Conservation (phyloP, 1,140 invertebrate genomes). For the Drosophila jambulina region DNA sequence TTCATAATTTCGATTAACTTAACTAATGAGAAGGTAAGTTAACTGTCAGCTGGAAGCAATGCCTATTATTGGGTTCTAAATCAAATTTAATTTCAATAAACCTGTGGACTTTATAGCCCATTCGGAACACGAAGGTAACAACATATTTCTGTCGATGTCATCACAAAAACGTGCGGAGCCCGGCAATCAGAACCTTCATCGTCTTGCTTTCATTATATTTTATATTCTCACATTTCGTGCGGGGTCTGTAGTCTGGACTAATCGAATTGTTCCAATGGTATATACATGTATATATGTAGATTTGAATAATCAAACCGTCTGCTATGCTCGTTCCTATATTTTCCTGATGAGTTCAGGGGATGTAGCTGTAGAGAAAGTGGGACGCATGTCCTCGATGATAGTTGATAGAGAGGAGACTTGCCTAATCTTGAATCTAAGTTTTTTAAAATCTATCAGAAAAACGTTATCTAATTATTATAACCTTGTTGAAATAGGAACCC, state of each 20-base stretch:
- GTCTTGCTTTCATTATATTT: conserved; percentile 67
- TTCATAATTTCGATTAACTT: background rate
- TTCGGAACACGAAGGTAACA: conserved; percentile 13
- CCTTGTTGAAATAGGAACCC: background rate
- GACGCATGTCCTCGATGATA: background rate
- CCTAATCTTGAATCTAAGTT: conserved; percentile 23
- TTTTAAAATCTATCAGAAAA: background rate
- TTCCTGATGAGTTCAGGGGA: conserved; percentile 10
- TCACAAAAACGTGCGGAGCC: conserved; percentile 1
- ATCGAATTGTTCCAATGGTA: conserved; percentile 46
- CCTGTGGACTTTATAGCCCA: conserved; percentile 1
- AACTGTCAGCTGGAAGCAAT: background rate
- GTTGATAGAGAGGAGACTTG: background rate
- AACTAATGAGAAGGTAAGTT: background rate
- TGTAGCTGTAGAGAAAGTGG: conserved; percentile 1
- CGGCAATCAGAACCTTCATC: conserved; percentile 19
- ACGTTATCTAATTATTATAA: too few species aligned
- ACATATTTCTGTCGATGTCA: conserved; percentile 24
- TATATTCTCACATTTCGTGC: conserved; percentile 59
- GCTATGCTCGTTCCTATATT: conserved; percentile 1
- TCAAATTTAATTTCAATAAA: conserved; percentile 5
- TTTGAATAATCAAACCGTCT: conserved; percentile 64
- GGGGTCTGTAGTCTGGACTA: conserved; percentile 28
- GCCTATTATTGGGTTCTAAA: background rate
- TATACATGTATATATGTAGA: conserved; percentile 37